phyloP scores from a whole-genome alignment of 2,113 vertebrate species.

The Corapipo altera region DNA sequence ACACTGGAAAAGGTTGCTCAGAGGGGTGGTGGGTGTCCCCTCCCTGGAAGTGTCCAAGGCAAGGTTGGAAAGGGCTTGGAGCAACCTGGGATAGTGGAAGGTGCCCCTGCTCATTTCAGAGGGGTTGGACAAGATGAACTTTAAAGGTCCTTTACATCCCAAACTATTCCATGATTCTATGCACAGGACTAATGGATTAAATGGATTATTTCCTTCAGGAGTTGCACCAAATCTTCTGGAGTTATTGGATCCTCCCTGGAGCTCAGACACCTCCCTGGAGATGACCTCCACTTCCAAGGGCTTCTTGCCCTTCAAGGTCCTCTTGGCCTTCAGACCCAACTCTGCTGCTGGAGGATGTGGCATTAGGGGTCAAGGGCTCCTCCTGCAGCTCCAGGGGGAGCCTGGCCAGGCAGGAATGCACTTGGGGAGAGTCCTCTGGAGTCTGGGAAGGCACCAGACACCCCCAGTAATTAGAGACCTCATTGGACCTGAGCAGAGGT shows the following conservation, averaged over 20 bases:
- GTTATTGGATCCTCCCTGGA: not conserved
- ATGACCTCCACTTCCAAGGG: not conserved
- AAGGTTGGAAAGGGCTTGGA: not conserved
- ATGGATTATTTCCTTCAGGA: too few species aligned
- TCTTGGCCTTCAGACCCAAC: not conserved
- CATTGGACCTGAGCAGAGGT: not conserved
- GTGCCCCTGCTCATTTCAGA: not conserved
- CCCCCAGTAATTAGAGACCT: not conserved
- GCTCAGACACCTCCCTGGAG: not conserved
- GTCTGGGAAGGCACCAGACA: not conserved
- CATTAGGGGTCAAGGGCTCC: too few species aligned
- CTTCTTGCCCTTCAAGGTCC: not conserved
- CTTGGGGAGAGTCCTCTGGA: not conserved
- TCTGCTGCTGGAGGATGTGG: not conserved
- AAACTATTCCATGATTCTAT: too few species aligned
- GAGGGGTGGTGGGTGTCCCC: not conserved
- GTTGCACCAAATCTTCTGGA: not conserved
- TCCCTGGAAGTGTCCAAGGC: not conserved
- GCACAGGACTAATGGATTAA: too few species aligned
- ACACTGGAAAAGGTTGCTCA: not conserved
- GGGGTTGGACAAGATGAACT: too few species aligned
- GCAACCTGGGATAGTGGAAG: not conserved
- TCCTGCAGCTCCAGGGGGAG: not conserved
- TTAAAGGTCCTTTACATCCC: not conserved
- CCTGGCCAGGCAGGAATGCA: not conserved